phyloP scores from a whole-genome alignment of 2,888 invertebrate species.

The Zhengitettix transpicula region DNA sequence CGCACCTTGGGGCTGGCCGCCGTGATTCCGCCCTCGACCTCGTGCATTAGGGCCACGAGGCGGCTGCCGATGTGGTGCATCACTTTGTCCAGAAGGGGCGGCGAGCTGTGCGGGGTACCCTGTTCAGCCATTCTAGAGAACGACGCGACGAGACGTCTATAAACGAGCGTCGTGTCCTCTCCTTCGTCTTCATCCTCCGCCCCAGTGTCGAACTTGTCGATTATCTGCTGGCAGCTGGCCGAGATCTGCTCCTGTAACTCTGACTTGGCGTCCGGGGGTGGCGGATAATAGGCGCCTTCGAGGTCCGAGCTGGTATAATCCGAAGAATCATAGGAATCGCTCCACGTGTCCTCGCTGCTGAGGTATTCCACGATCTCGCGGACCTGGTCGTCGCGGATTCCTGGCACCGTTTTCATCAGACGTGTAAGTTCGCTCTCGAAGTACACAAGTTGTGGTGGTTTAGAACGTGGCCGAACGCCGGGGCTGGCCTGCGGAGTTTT shows the following conservation, averaged over 20 bases:
- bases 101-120: constrained; percentile 44
- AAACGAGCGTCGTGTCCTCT: constrained; percentile 68
- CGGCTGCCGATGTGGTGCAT: constrained; percentile 84
- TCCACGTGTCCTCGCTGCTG: constrained; percentile 86
- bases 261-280: constrained; percentile 17
- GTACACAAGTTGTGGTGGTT: constrained; percentile 72
- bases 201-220: constrained; percentile 58
- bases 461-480: constrained; percentile 32
- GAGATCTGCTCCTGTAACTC: constrained; percentile 65
- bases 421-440: constrained; percentile 80
- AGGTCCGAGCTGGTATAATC: constrained; percentile 82
- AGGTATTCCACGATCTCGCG: constrained; percentile 83
- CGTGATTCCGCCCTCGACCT: constrained; percentile 54
- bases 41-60: constrained; percentile 78
- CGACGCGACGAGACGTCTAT: constrained; percentile 59
- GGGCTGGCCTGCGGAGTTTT: constrained; percentile 22
- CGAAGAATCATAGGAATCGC: constrained; percentile 82
- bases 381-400: constrained; percentile 78
- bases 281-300: constrained; percentile 50
- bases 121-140: constrained; percentile 63
- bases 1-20: constrained; percentile 15
- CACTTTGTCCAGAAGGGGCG: constrained; percentile 74
- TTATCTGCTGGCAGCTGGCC: constrained; percentile 74
- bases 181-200: constrained; percentile 14
- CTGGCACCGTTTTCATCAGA: constrained; percentile 84